Conservation (phyloP, 1,140 invertebrate species). For the Diorhabda elongata region DNA sequence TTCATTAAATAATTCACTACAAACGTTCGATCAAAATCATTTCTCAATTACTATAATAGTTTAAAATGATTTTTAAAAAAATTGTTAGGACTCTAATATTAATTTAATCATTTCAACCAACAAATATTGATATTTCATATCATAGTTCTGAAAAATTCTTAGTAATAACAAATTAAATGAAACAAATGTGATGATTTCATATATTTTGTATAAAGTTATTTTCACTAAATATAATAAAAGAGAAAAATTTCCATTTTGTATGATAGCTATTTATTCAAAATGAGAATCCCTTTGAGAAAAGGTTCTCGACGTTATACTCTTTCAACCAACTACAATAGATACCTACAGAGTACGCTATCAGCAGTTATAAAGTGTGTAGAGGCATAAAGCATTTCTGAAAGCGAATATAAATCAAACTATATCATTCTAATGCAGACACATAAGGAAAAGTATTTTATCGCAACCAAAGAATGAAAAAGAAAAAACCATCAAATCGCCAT, state of each 20-base stretch:
- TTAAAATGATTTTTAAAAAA: no score
- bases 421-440: conserved; percentile 17
- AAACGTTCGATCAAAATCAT: no score
- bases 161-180: no score
- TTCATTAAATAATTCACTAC: no score
- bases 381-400: conserved; percentile 4
- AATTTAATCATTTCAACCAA: no score
- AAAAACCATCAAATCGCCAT: conserved; percentile 12
- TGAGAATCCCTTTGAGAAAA: not conserved
- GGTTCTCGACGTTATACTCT: conserved; percentile 1
- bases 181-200: no score
- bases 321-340: not conserved
- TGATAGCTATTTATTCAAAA: not conserved
- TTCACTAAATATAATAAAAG: no score
- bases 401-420: conserved; percentile 8
- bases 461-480: conserved; percentile 3
- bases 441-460: conserved; percentile 16
- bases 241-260: not conserved
- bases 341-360: not conserved
- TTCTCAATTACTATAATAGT: no score
- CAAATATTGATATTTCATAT: no score
- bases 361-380: conserved; percentile 2
- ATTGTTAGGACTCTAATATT: no score
- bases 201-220: no score
- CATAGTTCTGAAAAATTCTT: no score